Conservation (phyloP, 1,140 invertebrate genomes). For the Antheraea pernyi region DNA sequence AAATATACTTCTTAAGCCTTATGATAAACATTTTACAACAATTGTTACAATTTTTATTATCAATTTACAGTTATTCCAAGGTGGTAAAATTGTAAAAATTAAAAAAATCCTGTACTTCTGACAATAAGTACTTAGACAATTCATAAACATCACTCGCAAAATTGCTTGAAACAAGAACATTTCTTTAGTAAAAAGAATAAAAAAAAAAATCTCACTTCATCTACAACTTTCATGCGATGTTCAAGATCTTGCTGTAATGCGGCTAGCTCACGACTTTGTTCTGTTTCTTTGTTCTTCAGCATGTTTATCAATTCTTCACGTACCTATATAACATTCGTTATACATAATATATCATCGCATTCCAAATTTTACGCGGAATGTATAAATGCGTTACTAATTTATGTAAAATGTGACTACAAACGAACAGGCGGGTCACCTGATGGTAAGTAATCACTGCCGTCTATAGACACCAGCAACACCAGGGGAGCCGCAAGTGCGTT, state of each 20-base stretch:
- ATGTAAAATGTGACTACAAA: too few relatives aligned
- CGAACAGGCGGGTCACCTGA: too few relatives aligned
- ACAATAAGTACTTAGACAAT: neutral
- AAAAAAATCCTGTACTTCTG: neutral
- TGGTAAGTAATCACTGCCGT: too few relatives aligned
- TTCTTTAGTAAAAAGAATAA: conserved; percentile 18
- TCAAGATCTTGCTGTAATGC: conserved; percentile 65
- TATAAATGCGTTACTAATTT: too few relatives aligned
- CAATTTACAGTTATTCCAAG: too few relatives aligned
- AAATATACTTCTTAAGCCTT: neutral
- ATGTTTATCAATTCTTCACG: conserved; percentile 78
- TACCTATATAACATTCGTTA: conserved; percentile 38
- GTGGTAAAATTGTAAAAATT: too few relatives aligned
- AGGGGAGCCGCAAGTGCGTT: too few relatives aligned
- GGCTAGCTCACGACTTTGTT: conserved; percentile 61
- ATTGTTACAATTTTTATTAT: too few relatives aligned
- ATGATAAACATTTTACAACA: too few relatives aligned
- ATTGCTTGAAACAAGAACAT: too few relatives aligned
- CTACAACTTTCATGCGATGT: conserved; percentile 69
- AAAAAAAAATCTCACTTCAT: conserved; percentile 66
- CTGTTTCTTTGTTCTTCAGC: conserved; percentile 72
- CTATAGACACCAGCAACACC: too few relatives aligned
- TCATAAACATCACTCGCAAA: neutral
- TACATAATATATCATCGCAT: neutral
- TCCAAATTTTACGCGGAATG: conserved; percentile 1